Evolutionary conservation across 92 coral and sea anemone species (phyloP).

Genomic region (Desmophyllum pertusum): DNA sequence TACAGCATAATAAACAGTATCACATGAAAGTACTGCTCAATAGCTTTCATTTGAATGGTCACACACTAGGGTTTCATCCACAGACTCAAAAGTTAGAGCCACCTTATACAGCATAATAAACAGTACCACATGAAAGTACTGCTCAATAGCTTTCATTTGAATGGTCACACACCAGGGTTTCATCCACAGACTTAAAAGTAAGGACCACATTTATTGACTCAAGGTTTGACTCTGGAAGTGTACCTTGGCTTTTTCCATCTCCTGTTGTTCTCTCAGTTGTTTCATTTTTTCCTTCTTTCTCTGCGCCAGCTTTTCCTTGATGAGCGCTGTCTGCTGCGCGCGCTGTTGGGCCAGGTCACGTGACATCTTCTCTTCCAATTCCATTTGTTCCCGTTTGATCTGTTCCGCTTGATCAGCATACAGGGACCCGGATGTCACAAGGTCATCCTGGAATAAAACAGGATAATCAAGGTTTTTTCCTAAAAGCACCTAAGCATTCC

Average conservation of each 20-base stretch:
- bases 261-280: conserved; percentile 78
- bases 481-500: background rate
- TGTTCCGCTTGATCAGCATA: conserved; percentile 88
- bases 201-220: too few relatives aligned
- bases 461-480: background rate
- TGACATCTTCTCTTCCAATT: conserved; percentile 80
- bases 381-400: conserved; percentile 85
- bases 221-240: too few relatives aligned
- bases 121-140: too few relatives aligned
- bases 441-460: conserved; percentile 74
- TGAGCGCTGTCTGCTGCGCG: conserved; percentile 75
- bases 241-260: conserved; percentile 95
- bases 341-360: conserved; percentile 85
- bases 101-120: too few relatives aligned
- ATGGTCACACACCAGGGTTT: too few relatives aligned
- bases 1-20: too few relatives aligned
- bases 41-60: too few relatives aligned
- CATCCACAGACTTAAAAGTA: too few relatives aligned
- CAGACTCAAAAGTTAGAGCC: too few relatives aligned
- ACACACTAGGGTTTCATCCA: too few relatives aligned
- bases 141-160: too few relatives aligned
- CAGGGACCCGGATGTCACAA: conserved; percentile 85
- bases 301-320: conserved; percentile 89
- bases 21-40: too few relatives aligned
- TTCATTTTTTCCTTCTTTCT: conserved; percentile 79